Conservation (phyloP, 2,113 vertebrate genomes). For the Cebus imitator region DNA sequence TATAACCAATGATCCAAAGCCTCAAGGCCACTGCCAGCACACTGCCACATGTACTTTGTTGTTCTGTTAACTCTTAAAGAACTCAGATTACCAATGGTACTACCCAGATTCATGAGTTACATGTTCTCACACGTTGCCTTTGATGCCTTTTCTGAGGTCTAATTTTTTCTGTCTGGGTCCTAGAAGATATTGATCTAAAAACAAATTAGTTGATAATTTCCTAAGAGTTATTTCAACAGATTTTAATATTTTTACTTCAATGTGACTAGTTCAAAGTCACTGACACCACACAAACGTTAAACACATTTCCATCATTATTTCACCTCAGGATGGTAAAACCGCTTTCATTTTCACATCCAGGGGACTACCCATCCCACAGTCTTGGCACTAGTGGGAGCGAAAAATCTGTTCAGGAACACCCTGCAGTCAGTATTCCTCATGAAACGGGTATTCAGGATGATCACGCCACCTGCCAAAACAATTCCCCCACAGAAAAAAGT, state of each 20-base stretch:
- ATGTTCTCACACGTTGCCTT: not conserved
- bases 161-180: not conserved
- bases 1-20: not conserved
- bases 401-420: not conserved
- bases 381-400: too few species aligned
- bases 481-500: constrained; percentile 44
- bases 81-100: not conserved
- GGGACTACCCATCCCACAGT: not conserved
- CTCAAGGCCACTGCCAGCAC: not conserved
- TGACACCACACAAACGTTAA: not conserved
- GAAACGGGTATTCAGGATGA: constrained; percentile 95
- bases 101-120: not conserved
- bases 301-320: not conserved
- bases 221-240: not conserved
- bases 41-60: not conserved
- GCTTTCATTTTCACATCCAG: not conserved
- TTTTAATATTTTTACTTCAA: not conserved
- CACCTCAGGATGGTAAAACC: not conserved
- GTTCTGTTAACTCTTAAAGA: not conserved
- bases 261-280: not conserved
- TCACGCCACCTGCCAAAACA: constrained; percentile 91
- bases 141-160: not conserved
- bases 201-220: not conserved
- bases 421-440: constrained; percentile 89
- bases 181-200: not conserved